Evolutionary conservation across 2,888 invertebrate genomes (phyloP), one percentile per base, ranked within the genome.

Genomic region (Graphium colonna): DNA sequence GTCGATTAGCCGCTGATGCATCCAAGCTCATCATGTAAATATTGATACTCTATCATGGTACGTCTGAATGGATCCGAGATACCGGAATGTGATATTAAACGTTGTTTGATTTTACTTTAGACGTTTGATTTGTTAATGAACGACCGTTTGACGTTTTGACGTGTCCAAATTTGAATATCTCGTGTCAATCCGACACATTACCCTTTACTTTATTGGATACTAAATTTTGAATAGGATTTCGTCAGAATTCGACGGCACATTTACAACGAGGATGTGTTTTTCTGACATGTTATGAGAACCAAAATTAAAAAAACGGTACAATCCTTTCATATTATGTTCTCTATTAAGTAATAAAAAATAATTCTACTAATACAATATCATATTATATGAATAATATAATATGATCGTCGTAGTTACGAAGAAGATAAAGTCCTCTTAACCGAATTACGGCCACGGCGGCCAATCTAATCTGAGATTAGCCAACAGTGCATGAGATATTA

Each of bases 1-100:
- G 64, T 61, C 61, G 60, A 64, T 64, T 64, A 63, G 55, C 10
- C 31, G 56, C 51, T 51, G 59, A 52, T 49, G 51, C 13, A 8
- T 3, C 13, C 38, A 36, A 26, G 47, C 36, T 42, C 44, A 18
- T 44, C 36, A 10, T 18, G 49, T 53, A 47, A 49, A 53, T 49
- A 49, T 49, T 43, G 44, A 53, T 43, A 13, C 36, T 52, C 17
- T 38, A 48, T 49, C 53, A 39, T 21, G 28, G 40, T 44, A 48
- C 40, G 3, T 31, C 17, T 33, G 49, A 52, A 52, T 41, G 52
- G 46, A 40, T 44, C 36, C 10, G 9, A 21, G 33, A 7, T 3
- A 33, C 10, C 33, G 33, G 33, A 10, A 36, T 36, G n/a, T n/a
- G 36, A 36, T 36, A 31, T 10, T 31, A 10, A 31, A 31, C 31